These are phyloP conservation scores for Luffia ferchaultella DNA, from an alignment of 2,888 invertebrate genomes.

Conservation along the genomic window DNA sequence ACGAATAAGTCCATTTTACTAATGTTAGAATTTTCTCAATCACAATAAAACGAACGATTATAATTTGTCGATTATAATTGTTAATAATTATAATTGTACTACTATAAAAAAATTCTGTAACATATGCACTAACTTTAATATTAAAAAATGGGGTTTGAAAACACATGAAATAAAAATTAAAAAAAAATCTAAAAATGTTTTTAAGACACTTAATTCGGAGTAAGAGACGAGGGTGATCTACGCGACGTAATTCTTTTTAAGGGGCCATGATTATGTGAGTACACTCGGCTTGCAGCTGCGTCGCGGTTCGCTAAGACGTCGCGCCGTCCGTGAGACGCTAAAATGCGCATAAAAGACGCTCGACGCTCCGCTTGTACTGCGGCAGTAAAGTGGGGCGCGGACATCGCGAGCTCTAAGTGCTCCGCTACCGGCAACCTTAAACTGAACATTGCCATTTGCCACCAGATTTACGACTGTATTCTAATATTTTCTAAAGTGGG, in stretches of 20 bases:
- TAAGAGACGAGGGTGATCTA: neutral
- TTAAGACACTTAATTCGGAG: too few species aligned
- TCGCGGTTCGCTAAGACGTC: conserved; percentile 30
- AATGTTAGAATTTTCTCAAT: too few species aligned
- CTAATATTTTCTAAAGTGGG: too few species aligned
- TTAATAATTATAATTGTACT: too few species aligned
- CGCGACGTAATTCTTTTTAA: neutral
- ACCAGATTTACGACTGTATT: conserved; percentile 39
- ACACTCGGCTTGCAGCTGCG: conserved; percentile 23
- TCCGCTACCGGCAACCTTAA: conserved; percentile 21
- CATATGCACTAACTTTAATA: too few species aligned
- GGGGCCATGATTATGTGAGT: neutral
- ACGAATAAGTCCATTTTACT: too few species aligned
- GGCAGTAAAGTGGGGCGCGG: conserved; percentile 23
- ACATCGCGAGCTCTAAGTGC: conserved; percentile 44
- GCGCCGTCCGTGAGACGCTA: conserved; percentile 37
- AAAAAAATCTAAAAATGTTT: too few species aligned
- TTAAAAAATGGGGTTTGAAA: too few species aligned
- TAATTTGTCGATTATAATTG: too few species aligned
- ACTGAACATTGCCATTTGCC: conserved; percentile 22
- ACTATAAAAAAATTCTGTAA: too few species aligned
- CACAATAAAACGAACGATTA: too few species aligned
- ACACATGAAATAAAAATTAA: too few species aligned
- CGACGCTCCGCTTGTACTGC: conserved; percentile 33
- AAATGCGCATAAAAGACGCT: conserved; percentile 48